Conservation (phyloP, 2,113 vertebrate species). For the Scolopax mira region DNA sequence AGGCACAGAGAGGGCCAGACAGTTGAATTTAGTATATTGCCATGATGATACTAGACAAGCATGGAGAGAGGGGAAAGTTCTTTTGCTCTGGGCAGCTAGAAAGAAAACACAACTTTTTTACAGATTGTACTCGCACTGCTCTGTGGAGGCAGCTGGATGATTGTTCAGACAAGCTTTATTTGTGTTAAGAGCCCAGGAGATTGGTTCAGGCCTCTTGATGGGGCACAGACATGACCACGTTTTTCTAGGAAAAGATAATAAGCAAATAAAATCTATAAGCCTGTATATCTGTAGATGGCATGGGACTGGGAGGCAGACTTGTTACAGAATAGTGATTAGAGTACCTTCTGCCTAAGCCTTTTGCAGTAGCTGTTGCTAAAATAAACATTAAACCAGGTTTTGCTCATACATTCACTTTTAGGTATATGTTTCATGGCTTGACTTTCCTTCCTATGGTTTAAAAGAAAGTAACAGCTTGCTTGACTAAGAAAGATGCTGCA, state of each 20-base stretch:
- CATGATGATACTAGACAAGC: conserved; percentile 50
- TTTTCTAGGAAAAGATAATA: background rate
- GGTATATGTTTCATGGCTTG: background rate
- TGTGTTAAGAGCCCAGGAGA: background rate
- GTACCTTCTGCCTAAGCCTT: background rate
- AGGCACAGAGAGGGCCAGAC: conserved; percentile 41
- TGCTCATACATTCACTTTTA: background rate
- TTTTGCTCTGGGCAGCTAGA: conserved; percentile 42
- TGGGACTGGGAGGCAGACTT: background rate
- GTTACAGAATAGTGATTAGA: background rate
- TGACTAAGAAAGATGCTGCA: background rate
- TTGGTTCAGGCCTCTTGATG: background rate
- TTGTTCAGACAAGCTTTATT: background rate
- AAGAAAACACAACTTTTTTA: background rate
- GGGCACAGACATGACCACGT: accelerated
- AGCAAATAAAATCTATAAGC: background rate
- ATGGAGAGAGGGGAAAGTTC: conserved; percentile 16
- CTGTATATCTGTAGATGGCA: background rate
- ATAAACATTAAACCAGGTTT: background rate
- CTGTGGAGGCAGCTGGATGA: background rate
- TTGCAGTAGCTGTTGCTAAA: background rate
- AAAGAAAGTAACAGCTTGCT: background rate
- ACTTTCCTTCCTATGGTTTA: background rate
- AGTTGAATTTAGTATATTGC: background rate
- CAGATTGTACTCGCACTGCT: background rate